Evolutionary conservation across 2,113 vertebrate species (phyloP).

Genomic region (Sula dactylatra): DNA sequence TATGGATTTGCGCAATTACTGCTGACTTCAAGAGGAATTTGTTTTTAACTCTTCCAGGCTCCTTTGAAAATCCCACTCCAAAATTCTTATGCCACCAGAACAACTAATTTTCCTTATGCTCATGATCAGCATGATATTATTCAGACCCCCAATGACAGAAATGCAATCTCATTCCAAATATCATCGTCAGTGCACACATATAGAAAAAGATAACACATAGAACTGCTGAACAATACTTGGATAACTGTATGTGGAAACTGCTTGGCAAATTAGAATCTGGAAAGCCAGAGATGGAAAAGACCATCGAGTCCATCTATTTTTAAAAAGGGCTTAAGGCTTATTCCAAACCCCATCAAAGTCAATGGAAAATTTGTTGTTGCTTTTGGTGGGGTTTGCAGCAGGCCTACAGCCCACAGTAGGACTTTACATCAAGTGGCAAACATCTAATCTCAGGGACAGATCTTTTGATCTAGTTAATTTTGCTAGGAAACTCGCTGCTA

Average conservation of each 20-base stretch:
- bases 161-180: neutral
- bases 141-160: neutral
- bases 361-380: neutral
- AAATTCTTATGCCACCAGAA: neutral
- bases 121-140: neutral
- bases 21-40: neutral
- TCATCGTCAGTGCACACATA: neutral
- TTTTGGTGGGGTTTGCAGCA: conserved; percentile 7
- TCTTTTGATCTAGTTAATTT: neutral
- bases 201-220: conserved; percentile 55
- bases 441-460: neutral
- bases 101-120: neutral
- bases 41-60: neutral
- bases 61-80: neutral
- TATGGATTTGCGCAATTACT: neutral
- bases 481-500: neutral
- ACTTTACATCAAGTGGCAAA: neutral
- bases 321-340: neutral
- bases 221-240: conserved; percentile 16
- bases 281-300: neutral
- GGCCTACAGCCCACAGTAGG: neutral
- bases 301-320: neutral
- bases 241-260: neutral
- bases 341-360: neutral
- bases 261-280: neutral